A percentile compares a stretch with the other conserved stretches of the same genome.
Evolutionary conservation across 2,888 invertebrate genomes (phyloP).

Genomic region (Lysandra coridon): DNA sequence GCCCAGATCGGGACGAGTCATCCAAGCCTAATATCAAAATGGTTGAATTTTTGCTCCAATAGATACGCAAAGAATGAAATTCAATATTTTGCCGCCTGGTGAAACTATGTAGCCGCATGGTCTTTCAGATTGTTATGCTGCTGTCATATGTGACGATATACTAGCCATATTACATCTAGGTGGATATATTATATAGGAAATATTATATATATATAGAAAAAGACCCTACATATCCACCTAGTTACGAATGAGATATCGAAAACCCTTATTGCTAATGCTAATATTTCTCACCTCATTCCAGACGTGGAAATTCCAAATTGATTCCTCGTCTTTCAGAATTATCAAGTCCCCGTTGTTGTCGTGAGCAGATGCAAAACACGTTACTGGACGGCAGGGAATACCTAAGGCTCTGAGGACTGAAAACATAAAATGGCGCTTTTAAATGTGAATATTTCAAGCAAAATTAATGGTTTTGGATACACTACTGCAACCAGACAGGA

Average conservation of each 20-base stretch:
- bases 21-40: conserved; percentile 13
- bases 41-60: background rate
- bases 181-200: no score
- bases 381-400: conserved; percentile 24
- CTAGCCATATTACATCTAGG: no score
- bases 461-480: no score
- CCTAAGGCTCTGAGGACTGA: conserved; percentile 23
- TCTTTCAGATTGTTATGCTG: no score
- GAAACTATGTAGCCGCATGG: no score
- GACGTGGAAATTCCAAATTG: conserved; percentile 15
- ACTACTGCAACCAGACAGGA: no score
- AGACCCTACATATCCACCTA: no score
- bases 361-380: background rate
- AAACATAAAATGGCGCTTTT: background rate
- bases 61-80: background rate
- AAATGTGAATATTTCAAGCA: no score
- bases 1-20: conserved; percentile 2
- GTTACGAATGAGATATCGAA: no score
- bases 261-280: background rate
- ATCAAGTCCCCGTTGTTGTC: background rate
- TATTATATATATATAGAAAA: no score
- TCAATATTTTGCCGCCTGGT: no score
- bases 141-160: no score
- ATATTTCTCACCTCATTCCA: conserved; percentile 13
- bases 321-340: background rate